Evolutionary conservation across 2,113 vertebrate genomes (phyloP).

Genomic region (Sturnira hondurensis): DNA sequence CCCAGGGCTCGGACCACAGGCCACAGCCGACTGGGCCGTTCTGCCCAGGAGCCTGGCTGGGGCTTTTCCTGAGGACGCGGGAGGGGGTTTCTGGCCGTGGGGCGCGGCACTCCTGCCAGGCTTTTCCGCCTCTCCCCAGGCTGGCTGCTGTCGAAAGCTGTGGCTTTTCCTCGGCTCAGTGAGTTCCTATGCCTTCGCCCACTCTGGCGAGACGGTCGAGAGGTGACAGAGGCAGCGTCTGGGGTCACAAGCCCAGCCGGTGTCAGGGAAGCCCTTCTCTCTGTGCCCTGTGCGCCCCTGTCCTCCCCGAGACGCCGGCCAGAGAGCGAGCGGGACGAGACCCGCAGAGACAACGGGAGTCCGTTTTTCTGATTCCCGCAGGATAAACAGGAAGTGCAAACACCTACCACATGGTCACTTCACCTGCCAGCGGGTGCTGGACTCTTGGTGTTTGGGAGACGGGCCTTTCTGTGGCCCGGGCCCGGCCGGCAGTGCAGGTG

Average conservation of each 20-base stretch:
- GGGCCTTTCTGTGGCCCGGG: not conserved
- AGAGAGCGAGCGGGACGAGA: not conserved
- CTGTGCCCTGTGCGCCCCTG: not conserved
- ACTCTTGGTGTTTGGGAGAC: not conserved
- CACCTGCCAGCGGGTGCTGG: too few relatives aligned
- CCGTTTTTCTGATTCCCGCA: not conserved
- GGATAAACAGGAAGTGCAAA: conserved; percentile 52
- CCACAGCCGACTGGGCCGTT: not conserved
- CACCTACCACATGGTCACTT: not conserved
- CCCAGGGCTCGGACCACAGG: not conserved
- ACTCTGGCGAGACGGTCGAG: not conserved
- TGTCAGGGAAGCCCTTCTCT: not conserved
- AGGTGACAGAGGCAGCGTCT: too few relatives aligned
- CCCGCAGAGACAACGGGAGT: not conserved
- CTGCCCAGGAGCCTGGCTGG: not conserved
- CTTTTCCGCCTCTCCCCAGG: not conserved
- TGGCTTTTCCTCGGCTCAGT: not conserved
- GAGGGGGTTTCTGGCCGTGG: not conserved
- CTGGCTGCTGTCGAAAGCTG: not conserved
- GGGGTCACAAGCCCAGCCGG: not conserved
- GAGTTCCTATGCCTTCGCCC: not conserved
- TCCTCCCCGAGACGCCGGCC: not conserved
- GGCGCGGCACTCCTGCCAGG: too few relatives aligned
- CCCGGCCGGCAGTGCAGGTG: not conserved
- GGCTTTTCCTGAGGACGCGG: not conserved